These are phyloP conservation scores for Ophraella communa DNA, from an alignment of 2,888 invertebrate genomes.

Conservation along the genomic window DNA sequence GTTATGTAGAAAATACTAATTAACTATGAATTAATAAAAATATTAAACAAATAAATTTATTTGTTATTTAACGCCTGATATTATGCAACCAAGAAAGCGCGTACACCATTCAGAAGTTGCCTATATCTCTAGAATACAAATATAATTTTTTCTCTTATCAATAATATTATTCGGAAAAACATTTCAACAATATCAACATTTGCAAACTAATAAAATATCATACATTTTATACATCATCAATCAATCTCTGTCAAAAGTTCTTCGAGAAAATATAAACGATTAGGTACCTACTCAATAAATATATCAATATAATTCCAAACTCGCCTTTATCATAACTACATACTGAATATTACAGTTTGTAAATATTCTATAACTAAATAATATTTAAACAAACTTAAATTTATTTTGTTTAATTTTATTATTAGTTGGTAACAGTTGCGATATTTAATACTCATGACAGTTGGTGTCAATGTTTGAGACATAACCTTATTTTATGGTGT, in stretches of 20 bases:
- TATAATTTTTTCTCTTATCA: too few species aligned
- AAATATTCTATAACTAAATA: too few species aligned
- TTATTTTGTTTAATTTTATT: not conserved
- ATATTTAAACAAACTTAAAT: too few species aligned
- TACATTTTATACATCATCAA: not conserved
- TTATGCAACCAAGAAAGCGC: not conserved
- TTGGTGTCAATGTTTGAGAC: constrained; percentile 41
- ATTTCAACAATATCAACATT: not conserved
- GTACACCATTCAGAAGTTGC: not conserved
- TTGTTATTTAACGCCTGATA: not conserved
- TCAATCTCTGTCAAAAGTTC: not conserved
- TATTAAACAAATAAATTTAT: too few species aligned
- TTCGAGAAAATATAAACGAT: not conserved
- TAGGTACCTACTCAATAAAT: not conserved
- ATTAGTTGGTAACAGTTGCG: not conserved
- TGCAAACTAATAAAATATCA: not conserved
- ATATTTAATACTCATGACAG: constrained; percentile 8
- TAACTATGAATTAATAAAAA: not conserved
- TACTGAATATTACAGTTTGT: too few species aligned
- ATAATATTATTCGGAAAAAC: not conserved
- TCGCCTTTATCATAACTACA: not conserved
- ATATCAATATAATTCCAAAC: not conserved
- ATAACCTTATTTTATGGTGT: constrained; percentile 48
- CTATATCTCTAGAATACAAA: too few species aligned
- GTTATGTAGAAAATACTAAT: not conserved